Percentiles rank a stretch among this genome's conserved stretches.
phyloP scores from a whole-genome alignment of 2,797 vertebrate genomes.

The Chloroceryle inda region DNA sequence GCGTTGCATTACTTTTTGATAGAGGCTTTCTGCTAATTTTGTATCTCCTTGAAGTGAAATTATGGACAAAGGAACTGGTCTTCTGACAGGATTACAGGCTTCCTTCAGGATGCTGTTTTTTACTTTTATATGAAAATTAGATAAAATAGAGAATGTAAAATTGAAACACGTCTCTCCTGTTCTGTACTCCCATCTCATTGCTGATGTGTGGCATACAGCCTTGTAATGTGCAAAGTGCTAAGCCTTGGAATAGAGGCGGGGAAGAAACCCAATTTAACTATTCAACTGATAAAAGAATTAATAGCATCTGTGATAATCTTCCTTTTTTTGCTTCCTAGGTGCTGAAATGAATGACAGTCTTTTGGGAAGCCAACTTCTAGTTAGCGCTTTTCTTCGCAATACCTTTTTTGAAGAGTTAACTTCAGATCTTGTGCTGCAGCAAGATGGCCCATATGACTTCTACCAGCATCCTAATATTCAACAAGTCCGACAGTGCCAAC shows the following conservation, averaged over 20 bases:
- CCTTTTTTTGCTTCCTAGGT: conserved; percentile 77
- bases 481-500: conserved; percentile 89
- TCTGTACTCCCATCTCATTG: background rate
- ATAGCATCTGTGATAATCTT: background rate
- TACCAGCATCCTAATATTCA: conserved; percentile 93
- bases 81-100: background rate
- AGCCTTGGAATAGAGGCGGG: background rate
- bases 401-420: conserved; percentile 83
- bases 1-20: background rate
- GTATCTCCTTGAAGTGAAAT: background rate
- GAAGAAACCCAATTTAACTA: accelerated
- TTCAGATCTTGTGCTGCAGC: conserved; percentile 82
- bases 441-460: conserved; percentile 92
- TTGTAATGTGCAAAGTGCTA: background rate
- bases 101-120: background rate
- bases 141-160: background rate
- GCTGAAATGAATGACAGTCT: conserved; percentile 89
- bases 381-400: conserved; percentile 89
- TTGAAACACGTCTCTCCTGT: background rate
- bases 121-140: background rate
- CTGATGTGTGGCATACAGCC: background rate
- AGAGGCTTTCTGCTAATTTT: background rate
- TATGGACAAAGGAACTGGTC: background rate
- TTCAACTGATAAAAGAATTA: background rate
- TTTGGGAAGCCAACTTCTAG: conserved; percentile 89